phyloP scores from a whole-genome alignment of 1,140 invertebrate genomes.

The Aplysia californica region DNA sequence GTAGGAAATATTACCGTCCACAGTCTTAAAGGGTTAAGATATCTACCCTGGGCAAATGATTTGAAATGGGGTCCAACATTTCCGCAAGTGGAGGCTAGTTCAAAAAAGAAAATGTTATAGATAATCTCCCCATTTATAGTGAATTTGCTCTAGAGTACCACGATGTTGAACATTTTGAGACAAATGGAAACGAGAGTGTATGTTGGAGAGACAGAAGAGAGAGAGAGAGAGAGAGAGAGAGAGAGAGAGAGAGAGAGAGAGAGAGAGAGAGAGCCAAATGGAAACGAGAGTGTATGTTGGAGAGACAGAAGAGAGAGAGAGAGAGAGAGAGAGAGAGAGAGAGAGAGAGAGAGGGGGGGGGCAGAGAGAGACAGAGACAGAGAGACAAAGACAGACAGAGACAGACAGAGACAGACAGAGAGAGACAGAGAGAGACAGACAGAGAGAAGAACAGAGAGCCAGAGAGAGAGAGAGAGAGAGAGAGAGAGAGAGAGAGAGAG shows the following conservation, averaged over 20 bases:
- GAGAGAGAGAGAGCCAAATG: no score
- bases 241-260: no score
- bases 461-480: neutral
- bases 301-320: neutral
- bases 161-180: neutral
- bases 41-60: no score
- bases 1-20: no score
- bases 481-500: neutral
- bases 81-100: no score
- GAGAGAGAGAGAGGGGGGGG: neutral
- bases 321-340: neutral
- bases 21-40: no score
- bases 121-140: no score
- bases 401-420: neutral
- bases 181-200: neutral
- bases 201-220: neutral
- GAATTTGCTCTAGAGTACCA: no score
- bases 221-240: no score
- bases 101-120: no score
- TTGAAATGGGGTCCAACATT: no score
- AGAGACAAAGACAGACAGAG: neutral
- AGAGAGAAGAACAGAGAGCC: neutral
- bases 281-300: neutral
- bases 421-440: neutral
- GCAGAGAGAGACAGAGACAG: no score